Evolutionary conservation across 2,797 vertebrate species (phyloP), one percentile per base, ranked within the genome.

Genomic region (Sorex maritimensis): DNA sequence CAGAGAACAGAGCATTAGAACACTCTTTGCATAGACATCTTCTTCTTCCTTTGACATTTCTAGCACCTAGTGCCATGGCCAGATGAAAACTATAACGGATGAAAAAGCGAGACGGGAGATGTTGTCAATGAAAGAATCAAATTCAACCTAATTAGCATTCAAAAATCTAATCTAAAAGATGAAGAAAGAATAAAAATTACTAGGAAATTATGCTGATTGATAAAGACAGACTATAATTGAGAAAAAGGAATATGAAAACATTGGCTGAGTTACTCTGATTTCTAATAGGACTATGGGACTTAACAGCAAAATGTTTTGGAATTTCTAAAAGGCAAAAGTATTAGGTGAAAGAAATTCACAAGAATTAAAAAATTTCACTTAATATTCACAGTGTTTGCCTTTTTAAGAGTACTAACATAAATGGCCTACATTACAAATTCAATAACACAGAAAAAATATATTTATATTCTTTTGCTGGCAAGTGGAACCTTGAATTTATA

Each of bases 11-110:
- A 87, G 13, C 24, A 38, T 52, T 80, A 52, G 69, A 79, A 86
- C 26, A 52, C 44, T 83, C 69, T 77, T 92, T 83, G 61, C 49
- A 52, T 74, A 93, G 88, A 86, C 23, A 52, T 90, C 90, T 95
- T 49, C 80, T 82, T n/a, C 28, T 83, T 67, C 6, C 65, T 38
- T 61, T 97, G 86, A 93, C 73, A 91, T 95, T 95, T 94, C 55
- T 11, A 91, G 26, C 44, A 89, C 24, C 89, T 68, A 61, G 21
- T 73, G 79, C 26, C 24, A n/a, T 84, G 58, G 19, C 28, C 67
- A 63, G 80, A 79, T 71, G 73, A 81, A 86, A 91, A 10, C 2
- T 24, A 24, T 81, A 81, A 75, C 49, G 17, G 68, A 81, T 85
- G 26, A 69, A 72, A 87, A 86, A 87, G 24, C 34, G 34, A 46